Evolutionary conservation across 2,113 vertebrate species (phyloP).

Genomic region (Zapus hudsonius): DNA sequence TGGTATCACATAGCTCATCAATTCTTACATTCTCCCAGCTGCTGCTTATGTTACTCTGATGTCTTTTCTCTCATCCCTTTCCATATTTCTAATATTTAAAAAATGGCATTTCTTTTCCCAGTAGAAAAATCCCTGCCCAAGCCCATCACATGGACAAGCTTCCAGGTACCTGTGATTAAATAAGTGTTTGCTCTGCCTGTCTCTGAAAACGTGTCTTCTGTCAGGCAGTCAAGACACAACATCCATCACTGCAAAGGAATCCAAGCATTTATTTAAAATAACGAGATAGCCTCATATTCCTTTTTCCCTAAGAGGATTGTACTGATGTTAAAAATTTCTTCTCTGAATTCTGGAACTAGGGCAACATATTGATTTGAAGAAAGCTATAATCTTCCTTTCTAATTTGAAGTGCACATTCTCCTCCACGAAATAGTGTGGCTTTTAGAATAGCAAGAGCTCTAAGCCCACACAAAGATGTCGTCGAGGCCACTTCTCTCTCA

Average conservation of each 20-base stretch:
- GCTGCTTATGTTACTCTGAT: constrained; percentile 51
- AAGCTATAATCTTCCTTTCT: constrained; percentile 65
- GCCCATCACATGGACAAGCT: neutral
- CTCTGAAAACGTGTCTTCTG: constrained; percentile 54
- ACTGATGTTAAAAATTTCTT: constrained; percentile 37
- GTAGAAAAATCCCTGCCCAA: constrained; percentile 19
- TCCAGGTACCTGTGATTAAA: constrained; percentile 32
- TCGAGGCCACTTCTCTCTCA: neutral
- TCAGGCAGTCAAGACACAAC: constrained; percentile 31
- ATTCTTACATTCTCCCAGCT: constrained; percentile 67
- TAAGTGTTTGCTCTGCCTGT: constrained; percentile 45
- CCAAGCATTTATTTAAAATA: constrained; percentile 71
- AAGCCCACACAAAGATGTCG: constrained; percentile 28
- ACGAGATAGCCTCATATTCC: constrained; percentile 71
- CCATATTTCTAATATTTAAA: constrained; percentile 60
- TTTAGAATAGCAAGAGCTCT: constrained; percentile 55
- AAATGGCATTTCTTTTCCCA: constrained; percentile 11
- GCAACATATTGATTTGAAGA: constrained; percentile 66
- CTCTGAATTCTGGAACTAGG: constrained; percentile 68
- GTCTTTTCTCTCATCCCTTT: constrained; percentile 43
- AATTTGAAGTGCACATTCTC: constrained; percentile 61
- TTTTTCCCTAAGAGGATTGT: constrained; percentile 63
- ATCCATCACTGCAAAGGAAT: constrained; percentile 56
- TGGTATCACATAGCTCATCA: constrained; percentile 57
- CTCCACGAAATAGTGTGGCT: constrained; percentile 31